These are phyloP conservation scores for Nebria brevicollis DNA, from an alignment of 2,888 invertebrate genomes.

Conservation along the genomic window DNA sequence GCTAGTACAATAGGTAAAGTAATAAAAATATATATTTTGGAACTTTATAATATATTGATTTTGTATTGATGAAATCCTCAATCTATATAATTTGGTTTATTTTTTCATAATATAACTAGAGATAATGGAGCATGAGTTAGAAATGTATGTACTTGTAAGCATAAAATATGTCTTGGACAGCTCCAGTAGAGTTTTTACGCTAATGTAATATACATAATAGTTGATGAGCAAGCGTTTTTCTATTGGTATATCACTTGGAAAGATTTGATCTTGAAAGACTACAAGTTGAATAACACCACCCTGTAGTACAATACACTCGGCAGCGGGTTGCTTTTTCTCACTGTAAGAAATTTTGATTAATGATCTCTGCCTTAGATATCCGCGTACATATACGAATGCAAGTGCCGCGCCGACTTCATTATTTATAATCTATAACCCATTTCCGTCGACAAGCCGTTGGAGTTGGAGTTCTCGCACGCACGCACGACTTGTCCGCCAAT, in stretches of 20 bases:
- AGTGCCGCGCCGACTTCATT: slow-evolving; percentile 50
- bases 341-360: slow-evolving; percentile 43
- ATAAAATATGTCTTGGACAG: too few species aligned
- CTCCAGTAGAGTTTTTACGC: too few species aligned
- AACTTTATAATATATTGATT: too few species aligned
- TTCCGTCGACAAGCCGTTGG: slow-evolving; percentile 41
- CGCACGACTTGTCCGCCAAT: slow-evolving; percentile 28
- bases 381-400: slow-evolving; percentile 30
- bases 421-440: slow-evolving; percentile 51
- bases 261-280: neutral
- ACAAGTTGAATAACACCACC: neutral
- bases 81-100: too few species aligned
- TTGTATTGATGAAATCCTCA: too few species aligned
- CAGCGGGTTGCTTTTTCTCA: slow-evolving; percentile 35
- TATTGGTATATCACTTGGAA: neutral
- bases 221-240: neutral
- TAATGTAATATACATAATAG: too few species aligned
- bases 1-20: too few species aligned
- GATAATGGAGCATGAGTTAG: too few species aligned
- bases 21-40: too few species aligned
- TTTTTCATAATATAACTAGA: too few species aligned
- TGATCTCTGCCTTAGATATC: slow-evolving; percentile 35
- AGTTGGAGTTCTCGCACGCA: slow-evolving; percentile 28
- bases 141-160: too few species aligned
- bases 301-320: neutral